A percentile compares a stretch with the other conserved stretches of the same genome.
phyloP scores from a whole-genome alignment of 2,888 invertebrate species.

The Caenorhabditis sinica region DNA sequence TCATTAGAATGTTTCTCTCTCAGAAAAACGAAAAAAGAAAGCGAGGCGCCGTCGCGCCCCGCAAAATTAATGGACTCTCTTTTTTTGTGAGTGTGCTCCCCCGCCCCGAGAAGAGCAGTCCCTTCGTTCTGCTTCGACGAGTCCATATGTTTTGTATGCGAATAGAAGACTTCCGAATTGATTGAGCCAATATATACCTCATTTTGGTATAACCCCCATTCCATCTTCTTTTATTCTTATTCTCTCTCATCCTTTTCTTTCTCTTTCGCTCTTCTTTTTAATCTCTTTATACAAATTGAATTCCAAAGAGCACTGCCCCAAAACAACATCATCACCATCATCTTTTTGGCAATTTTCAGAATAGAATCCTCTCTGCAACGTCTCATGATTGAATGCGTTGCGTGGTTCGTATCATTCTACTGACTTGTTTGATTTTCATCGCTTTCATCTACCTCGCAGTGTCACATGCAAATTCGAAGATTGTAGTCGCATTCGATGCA shows the following conservation, averaged over 20 bases:
- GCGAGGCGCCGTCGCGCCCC: conserved; percentile 80
- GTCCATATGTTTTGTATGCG: conserved; percentile 49
- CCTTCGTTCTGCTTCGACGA: conserved; percentile 49
- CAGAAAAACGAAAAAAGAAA: conserved; percentile 76
- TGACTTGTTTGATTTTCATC: conserved; percentile 49
- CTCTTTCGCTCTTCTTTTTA: conserved; percentile 11
- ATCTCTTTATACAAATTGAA: conserved; percentile 8
- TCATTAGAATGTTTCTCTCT: conserved; percentile 60
- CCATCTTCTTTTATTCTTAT: not conserved
- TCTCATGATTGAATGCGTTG: conserved; percentile 70
- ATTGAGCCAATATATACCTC: conserved; percentile 33
- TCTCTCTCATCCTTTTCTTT: not conserved
- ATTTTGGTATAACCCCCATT: conserved; percentile 5
- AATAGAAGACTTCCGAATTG: conserved; percentile 30
- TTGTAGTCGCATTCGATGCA: conserved; percentile 53
- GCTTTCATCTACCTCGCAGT: conserved; percentile 56
- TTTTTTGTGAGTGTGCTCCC: not conserved
- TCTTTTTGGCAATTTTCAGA: conserved; percentile 10
- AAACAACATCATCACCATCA: conserved; percentile 1
- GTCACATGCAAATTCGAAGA: conserved; percentile 56
- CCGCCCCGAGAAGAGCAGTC: conserved; percentile 20
- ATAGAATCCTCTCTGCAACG: conserved; percentile 15
- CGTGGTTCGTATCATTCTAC: conserved; percentile 63
- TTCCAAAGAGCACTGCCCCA: conserved; percentile 3
- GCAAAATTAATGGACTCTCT: conserved; percentile 62